Evolutionary conservation across 2,888 invertebrate genomes (phyloP).

Genomic region (Tineola bisselliella): DNA sequence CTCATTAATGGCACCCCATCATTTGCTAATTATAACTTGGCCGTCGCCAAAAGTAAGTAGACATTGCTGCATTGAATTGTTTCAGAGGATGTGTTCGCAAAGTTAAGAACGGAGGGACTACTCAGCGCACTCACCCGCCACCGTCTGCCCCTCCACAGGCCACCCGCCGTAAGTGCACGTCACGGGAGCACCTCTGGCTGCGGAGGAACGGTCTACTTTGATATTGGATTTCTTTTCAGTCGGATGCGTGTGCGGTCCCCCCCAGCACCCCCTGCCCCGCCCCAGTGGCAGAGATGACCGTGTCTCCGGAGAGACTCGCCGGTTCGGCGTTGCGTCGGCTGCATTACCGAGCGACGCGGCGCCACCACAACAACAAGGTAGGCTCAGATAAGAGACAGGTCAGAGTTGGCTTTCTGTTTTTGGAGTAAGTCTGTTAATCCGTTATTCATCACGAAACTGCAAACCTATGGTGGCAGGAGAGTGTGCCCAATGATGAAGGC

Average conservation of each 20-base stretch:
- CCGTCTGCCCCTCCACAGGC: slow-evolving; percentile 5
- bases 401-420: too few relatives aligned
- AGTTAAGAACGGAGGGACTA: neutral
- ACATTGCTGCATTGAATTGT: neutral
- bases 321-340: slow-evolving; percentile 13
- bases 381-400: too few relatives aligned
- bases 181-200: too few relatives aligned
- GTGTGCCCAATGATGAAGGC: too few relatives aligned
- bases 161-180: neutral
- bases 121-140: neutral
- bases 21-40: too few relatives aligned
- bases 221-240: too few relatives aligned
- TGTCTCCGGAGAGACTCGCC: slow-evolving; percentile 1
- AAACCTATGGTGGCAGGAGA: too few relatives aligned
- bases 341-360: slow-evolving; percentile 14
- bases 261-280: neutral
- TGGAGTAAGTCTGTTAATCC: too few relatives aligned
- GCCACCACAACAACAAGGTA: neutral
- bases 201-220: too few relatives aligned
- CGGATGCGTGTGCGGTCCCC: slow-evolving; percentile 6
- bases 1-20: too few relatives aligned
- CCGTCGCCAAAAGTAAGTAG: too few relatives aligned
- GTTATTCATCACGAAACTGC: too few relatives aligned
- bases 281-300: slow-evolving; percentile 28
- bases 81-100: neutral